phyloP scores from a whole-genome alignment of 2,888 invertebrate genomes.

The Lordiphosa fenestrarum region DNA sequence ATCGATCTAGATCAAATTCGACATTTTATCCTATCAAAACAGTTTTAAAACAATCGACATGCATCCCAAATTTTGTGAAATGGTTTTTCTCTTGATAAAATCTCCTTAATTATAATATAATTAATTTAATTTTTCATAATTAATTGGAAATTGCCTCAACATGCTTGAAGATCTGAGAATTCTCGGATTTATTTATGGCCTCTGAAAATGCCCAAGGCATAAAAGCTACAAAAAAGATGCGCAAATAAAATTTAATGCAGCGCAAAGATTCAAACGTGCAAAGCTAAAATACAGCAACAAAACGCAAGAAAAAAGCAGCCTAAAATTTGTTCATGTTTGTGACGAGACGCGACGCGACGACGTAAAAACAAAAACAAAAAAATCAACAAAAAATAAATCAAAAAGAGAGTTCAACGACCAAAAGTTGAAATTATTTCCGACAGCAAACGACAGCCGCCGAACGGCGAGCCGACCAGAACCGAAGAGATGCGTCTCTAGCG shows the following conservation, averaged over 20 bases:
- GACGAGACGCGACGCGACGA: constrained; percentile 21
- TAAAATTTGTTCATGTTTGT: constrained; percentile 44
- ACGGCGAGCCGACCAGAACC: constrained; percentile 11
- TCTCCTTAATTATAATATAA: too few species aligned
- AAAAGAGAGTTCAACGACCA: constrained; percentile 71
- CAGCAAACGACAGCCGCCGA: constrained; percentile 19
- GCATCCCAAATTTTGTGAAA: too few species aligned
- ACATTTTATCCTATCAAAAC: too few species aligned
- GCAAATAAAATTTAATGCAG: constrained; percentile 46
- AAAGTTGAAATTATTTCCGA: constrained; percentile 69
- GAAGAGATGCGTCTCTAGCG: constrained; percentile 4
- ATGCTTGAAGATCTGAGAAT: too few species aligned
- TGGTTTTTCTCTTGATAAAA: too few species aligned
- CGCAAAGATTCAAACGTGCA: constrained; percentile 18
- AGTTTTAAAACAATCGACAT: too few species aligned
- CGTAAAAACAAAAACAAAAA: constrained; percentile 14
- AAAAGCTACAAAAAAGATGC: constrained; percentile 33
- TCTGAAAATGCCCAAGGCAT: constrained; percentile 4
- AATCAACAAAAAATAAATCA: constrained; percentile 50
- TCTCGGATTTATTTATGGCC: too few species aligned
- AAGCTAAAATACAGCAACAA: constrained; percentile 7
- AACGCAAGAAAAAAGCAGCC: not conserved
- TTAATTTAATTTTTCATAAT: too few species aligned
- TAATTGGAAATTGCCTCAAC: too few species aligned
- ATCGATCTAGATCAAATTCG: too few species aligned